Percentiles rank a stretch among this genome's conserved stretches.
Conservation (phyloP, 2,888 invertebrate genomes). For the Embidobia sp. region DNA sequence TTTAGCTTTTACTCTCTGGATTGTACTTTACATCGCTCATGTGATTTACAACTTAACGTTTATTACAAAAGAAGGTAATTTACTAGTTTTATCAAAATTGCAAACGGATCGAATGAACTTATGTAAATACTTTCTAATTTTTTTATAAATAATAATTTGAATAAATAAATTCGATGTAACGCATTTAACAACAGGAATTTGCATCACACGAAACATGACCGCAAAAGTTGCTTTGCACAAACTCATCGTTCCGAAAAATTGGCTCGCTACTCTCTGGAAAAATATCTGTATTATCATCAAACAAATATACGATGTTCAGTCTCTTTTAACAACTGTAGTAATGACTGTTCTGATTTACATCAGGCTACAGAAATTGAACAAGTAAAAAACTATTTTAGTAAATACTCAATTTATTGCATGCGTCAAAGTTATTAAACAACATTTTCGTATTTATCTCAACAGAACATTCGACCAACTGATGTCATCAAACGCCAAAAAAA, state of each 20-base stretch:
- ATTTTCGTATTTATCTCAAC: background rate
- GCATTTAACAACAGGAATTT: slow-evolving; percentile 3
- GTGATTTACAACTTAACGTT: slow-evolving; percentile 25
- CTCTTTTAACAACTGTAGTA: slow-evolving; percentile 5
- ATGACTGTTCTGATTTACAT: slow-evolving; percentile 21
- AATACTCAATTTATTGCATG: background rate
- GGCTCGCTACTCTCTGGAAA: slow-evolving; percentile 9
- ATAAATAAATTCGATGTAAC: background rate
- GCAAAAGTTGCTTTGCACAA: slow-evolving; percentile 7
- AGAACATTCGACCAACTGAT: slow-evolving; percentile 17
- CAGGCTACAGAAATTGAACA: slow-evolving; percentile 7
- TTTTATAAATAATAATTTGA: background rate
- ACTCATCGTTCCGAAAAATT: slow-evolving; percentile 4
- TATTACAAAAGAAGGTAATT: slow-evolving; percentile 30
- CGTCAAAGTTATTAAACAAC: too few species aligned
- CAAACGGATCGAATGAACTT: background rate
- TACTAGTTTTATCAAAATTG: too few species aligned
- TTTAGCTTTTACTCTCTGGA: slow-evolving; percentile 29
- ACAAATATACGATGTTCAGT: slow-evolving; percentile 17
- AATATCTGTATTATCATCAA: background rate
- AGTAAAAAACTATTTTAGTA: slow-evolving; percentile 9
- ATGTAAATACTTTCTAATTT: background rate
- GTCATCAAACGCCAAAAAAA: background rate
- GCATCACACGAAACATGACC: slow-evolving; percentile 20
- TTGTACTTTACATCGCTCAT: slow-evolving; percentile 18